These are phyloP conservation scores for Xiphorhynchus erythropygius DNA, from an alignment of 2,797 vertebrate species.

Conservation along the genomic window DNA sequence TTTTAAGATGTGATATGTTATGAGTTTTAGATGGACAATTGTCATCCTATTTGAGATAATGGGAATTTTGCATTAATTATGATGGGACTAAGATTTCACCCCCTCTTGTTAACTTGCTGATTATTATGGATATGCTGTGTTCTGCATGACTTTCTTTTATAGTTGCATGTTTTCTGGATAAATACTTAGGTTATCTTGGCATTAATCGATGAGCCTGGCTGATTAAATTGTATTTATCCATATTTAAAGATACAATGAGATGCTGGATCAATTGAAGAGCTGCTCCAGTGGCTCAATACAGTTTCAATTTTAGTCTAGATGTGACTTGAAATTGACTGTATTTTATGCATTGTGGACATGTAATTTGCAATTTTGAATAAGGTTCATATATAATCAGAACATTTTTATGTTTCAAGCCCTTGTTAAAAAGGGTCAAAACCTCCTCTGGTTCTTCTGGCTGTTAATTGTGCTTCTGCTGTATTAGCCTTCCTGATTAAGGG, in stretches of 20 bases:
- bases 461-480: constrained; percentile 59
- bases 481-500: constrained; percentile 53
- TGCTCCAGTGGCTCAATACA: neutral
- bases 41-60: neutral
- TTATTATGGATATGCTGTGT: neutral
- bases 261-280: constrained; percentile 32
- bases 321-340: constrained; percentile 27
- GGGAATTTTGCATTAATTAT: neutral
- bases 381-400: constrained; percentile 48
- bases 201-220: constrained; percentile 13
- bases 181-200: constrained; percentile 5
- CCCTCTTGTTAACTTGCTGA: neutral
- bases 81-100: neutral
- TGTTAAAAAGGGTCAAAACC: constrained; percentile 49
- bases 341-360: constrained; percentile 51
- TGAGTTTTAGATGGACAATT: neutral
- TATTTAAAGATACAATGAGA: constrained; percentile 45
- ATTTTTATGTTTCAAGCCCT: constrained; percentile 53
- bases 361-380: constrained; percentile 54
- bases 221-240: constrained; percentile 33
- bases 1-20: neutral
- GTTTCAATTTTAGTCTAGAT: constrained; percentile 38
- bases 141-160: neutral
- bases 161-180: neutral
- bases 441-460: constrained; percentile 9